Conservation (phyloP, 2,888 invertebrate genomes). For the Synergus itoensis region DNA sequence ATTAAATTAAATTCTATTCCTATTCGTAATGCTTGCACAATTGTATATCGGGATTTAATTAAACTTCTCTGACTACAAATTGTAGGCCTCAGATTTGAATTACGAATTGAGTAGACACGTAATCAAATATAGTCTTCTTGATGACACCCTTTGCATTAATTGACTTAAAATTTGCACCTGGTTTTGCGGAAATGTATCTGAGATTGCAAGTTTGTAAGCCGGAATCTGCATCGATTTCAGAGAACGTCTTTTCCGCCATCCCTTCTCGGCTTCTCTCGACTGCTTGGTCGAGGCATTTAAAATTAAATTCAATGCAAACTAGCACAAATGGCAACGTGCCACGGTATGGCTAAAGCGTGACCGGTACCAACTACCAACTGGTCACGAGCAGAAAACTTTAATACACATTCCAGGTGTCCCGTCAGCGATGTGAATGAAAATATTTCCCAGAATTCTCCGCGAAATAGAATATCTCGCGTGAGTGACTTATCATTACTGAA, state of each 20-base stretch:
- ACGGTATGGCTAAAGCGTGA: conserved; percentile 53
- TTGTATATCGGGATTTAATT: not conserved
- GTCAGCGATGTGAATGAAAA: conserved; percentile 41
- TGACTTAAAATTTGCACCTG: conserved; percentile 38
- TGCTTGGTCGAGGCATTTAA: conserved; percentile 69
- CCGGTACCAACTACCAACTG: conserved; percentile 47
- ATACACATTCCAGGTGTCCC: conserved; percentile 40
- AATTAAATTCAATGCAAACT: conserved; percentile 75
- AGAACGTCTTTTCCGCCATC: conserved; percentile 27
- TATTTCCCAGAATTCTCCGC: conserved; percentile 37
- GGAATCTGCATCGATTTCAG: conserved; percentile 51
- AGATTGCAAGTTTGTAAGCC: conserved; percentile 44
- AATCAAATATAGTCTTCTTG: not conserved
- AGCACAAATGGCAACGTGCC: conserved; percentile 75
- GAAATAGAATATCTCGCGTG: conserved; percentile 27
- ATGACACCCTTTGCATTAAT: conserved; percentile 28
- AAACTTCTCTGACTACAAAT: not conserved
- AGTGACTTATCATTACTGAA: conserved; percentile 28
- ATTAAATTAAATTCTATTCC: conserved; percentile 1
- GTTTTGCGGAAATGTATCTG: conserved; percentile 38
- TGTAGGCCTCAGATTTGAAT: not conserved
- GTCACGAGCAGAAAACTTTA: conserved; percentile 50
- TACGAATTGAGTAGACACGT: not conserved
- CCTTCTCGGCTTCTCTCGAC: conserved; percentile 50
- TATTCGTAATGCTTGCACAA: not conserved